phyloP scores from a whole-genome alignment of 2,113 vertebrate species.

The Rhea americana region DNA sequence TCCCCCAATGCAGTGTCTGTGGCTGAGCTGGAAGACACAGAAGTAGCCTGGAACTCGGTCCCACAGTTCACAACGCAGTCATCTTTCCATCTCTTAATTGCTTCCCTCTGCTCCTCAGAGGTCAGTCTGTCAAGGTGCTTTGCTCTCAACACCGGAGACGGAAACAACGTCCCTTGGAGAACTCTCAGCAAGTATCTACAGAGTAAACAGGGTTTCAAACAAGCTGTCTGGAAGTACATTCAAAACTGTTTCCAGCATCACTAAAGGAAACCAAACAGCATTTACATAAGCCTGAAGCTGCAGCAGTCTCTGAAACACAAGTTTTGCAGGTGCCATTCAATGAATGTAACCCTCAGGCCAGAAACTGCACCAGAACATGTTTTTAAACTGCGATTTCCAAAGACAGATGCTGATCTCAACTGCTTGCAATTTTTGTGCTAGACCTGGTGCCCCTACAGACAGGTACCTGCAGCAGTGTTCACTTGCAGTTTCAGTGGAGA shows the following conservation, averaged over 20 bases:
- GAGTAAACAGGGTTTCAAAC: slow-evolving; percentile 29
- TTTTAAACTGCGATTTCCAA: neutral
- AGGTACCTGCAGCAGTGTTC: neutral
- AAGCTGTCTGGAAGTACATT: neutral
- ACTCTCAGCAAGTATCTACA: slow-evolving; percentile 79
- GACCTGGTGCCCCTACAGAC: neutral
- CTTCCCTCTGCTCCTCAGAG: slow-evolving; percentile 32
- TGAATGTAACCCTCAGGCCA: neutral
- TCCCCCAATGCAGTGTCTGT: neutral
- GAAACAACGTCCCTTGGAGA: slow-evolving; percentile 78
- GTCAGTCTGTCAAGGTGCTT: slow-evolving; percentile 66
- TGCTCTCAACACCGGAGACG: slow-evolving; percentile 69
- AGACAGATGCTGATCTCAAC: neutral
- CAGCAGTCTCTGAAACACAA: neutral
- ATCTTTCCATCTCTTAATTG: slow-evolving; percentile 69
- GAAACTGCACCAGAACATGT: neutral
- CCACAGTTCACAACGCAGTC: neutral
- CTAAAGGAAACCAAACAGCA: neutral
- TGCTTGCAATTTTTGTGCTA: neutral
- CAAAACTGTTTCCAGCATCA: neutral
- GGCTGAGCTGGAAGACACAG: neutral
- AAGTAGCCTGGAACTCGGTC: neutral
- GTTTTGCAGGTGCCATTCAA: neutral
- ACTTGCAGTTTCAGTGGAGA: neutral
- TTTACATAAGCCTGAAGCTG: neutral